Evolutionary conservation across 1,140 invertebrate genomes (phyloP), one percentile per base, ranked within the genome.

Genomic region (Anastrepha obliqua): DNA sequence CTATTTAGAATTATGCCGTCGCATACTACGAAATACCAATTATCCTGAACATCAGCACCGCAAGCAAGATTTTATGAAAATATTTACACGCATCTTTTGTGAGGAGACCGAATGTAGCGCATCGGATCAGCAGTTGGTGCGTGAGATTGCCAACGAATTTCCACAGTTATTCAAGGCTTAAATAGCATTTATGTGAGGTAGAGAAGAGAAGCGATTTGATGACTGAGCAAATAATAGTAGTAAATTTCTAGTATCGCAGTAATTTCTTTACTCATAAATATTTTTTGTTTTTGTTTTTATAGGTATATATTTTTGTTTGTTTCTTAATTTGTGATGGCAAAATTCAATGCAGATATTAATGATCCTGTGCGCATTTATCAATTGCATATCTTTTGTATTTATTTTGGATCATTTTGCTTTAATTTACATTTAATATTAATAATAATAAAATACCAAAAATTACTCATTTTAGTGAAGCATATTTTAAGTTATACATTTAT

Each of bases 61-160:
- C 5, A 95, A 95, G 29, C 96, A 97, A 88, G 97, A 97, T 92
- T 94, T 98, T 29, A 94, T 97, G 88, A 96, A 97, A 91, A 96
- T 96, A 90, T 97, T 97, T 90, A 97, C 96, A 47, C 94, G 96
- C 85, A 97, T 98, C 91, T 97, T 97, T 91, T 97, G 96, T 90
- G 97, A 98, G 90, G 97, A 98, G 92, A 95, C 95, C 3, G 94
- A 95, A 15, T 94, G 94, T 87, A 97, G 96, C 91, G 94, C 95
- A 87, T 94, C 94, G 39, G 97, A 97, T 92, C 96, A 97, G 90
- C 94, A 95, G 89, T 94, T 97, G 60, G 96, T 97, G 20, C 94
- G 96, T 67, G 96, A 97, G 89, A 97, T 97, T 87, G 96, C 96
- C 88, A 97, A 97, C 91, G 96, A 97, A 93, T 97, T 97, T 94